Base-by-base conservation (phyloP, 1,140 invertebrate genomes). In the Heliconius himera region DNA sequence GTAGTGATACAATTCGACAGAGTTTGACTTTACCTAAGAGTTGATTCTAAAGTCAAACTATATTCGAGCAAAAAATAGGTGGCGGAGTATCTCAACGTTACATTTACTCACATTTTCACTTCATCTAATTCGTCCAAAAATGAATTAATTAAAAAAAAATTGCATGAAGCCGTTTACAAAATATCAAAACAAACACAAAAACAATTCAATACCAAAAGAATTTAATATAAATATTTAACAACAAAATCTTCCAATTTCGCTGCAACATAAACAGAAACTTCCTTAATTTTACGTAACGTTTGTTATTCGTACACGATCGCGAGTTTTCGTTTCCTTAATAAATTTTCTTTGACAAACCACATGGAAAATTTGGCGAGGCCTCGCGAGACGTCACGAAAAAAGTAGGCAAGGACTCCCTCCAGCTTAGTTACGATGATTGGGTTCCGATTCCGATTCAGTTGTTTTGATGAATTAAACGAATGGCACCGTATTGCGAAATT, bases 271-370 rank as follows among this genome's bases (percentile, higher is more conserved):
- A 70, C 38, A 76, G 29, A n/a, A 66, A 76, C 36, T 70, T 46
- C 11, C 22, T 41, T 76, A 70, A 76, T 76, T 76, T 66, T 22
- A 60, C 9, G 74, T 60, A 70, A 70, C 36, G 38, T 76, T 76
- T 70, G 74, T 76, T 76, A 76, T 76, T 76, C 66, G 51, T 38
- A 76, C 74, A 56, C 60, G 26, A 29, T 76, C 74, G 74, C 22
- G 54, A n/a, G 22, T 9, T 76, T 76, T 70, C 74, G 20, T 70
- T 70, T 70, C 60, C 74, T 46, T 76, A 54, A 70, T 77, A 73
- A 38, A 80, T 76, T 77, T 78, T 73, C 84, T 85, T 85, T 85
- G 83, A 85, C 83, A 80, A 76, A 54, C 78, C 77, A 76, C 83
- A 77, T 76, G 78, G 82, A 81, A 85, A 81, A 85, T 72, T 75